Conservation (phyloP, 2,888 invertebrate species). For the Camponotus fellah region DNA sequence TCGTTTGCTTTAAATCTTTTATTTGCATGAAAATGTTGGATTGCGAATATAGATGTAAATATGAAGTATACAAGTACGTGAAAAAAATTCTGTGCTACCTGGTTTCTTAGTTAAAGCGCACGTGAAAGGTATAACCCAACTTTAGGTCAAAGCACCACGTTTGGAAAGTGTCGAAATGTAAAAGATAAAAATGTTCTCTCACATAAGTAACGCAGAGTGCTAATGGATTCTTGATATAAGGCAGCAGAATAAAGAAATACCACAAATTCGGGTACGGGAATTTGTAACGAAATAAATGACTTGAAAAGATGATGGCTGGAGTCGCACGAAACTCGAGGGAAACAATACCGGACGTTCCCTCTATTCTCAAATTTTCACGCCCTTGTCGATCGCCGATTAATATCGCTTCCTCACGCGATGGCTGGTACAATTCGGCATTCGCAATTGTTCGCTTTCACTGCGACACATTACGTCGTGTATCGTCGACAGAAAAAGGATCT, state of each 20-base stretch:
- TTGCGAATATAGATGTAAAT: not conserved
- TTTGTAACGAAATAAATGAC: not conserved
- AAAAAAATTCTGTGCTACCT: conserved; percentile 5
- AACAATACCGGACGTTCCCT: not conserved
- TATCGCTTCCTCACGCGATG: conserved; percentile 26
- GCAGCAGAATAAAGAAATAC: not conserved
- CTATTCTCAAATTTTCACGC: not conserved
- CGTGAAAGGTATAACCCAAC: not conserved
- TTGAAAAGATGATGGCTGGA: not conserved
- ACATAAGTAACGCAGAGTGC: not conserved
- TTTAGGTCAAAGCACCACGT: not conserved
- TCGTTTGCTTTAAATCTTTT: not conserved
- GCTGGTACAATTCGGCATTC: conserved; percentile 32
- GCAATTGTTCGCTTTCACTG: conserved; percentile 40
- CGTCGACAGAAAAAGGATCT: conserved; percentile 18
- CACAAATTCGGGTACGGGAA: not conserved
- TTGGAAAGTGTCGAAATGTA: not conserved
- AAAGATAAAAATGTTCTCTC: not conserved
- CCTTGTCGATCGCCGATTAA: conserved; percentile 37
- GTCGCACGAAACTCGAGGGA: not conserved
- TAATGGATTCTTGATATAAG: not conserved
- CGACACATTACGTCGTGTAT: not conserved
- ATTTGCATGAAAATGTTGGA: not conserved
- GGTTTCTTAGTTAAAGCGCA: not conserved
- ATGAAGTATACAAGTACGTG: not conserved